Evolutionary conservation across 1,140 invertebrate species (phyloP).

Genomic region (Propsilocerus akamusi): DNA sequence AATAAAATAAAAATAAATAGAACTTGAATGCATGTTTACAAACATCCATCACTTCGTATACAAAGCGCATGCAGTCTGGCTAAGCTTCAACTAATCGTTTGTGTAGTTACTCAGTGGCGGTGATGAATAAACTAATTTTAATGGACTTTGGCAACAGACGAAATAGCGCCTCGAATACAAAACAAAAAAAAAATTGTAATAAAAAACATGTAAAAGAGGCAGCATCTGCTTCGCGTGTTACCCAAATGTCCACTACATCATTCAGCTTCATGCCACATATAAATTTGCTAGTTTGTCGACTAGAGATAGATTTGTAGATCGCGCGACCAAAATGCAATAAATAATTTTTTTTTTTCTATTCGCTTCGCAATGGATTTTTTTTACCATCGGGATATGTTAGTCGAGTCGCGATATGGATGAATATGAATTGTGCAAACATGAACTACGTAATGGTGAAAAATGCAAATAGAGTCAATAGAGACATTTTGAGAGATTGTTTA

Average conservation of each 20-base stretch:
- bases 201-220: background rate
- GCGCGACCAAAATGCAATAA: background rate
- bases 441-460: background rate
- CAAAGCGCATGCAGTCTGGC: background rate
- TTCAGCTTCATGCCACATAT: background rate
- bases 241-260: background rate
- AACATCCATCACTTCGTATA: too few species aligned
- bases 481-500: background rate
- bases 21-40: too few species aligned
- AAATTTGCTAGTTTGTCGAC: background rate
- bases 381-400: background rate
- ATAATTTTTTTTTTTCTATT: background rate
- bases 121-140: constrained; percentile 2
- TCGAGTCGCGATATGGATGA: too few species aligned
- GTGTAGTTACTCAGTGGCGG: background rate
- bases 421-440: background rate
- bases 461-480: background rate
- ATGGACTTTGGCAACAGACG: background rate
- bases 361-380: background rate
- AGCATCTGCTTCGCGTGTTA: background rate
- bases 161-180: background rate
- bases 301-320: background rate
- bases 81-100: too few species aligned
- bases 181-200: background rate
- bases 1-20: too few species aligned